These are phyloP conservation scores for Cecropterus lyciades DNA, from an alignment of 1,140 invertebrate genomes.

Conservation along the genomic window DNA sequence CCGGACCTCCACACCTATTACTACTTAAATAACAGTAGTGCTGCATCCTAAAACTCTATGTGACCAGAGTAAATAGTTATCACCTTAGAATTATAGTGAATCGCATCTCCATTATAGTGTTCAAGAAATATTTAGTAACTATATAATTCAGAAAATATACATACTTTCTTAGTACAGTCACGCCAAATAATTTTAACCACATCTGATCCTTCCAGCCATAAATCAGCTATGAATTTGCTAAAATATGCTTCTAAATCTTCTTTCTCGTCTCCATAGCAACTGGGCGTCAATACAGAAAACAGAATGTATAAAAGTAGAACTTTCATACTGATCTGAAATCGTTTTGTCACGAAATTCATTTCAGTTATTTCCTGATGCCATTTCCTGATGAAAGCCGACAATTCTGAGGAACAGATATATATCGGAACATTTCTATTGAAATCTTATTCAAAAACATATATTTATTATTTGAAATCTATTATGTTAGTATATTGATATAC, in stretches of 20 bases:
- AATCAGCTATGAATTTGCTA: conserved; percentile 72
- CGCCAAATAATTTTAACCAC: conserved; percentile 75
- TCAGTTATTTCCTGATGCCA: conserved; percentile 44
- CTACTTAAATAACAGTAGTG: too few species aligned
- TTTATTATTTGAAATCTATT: too few species aligned
- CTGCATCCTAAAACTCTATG: too few species aligned
- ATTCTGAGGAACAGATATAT: background rate
- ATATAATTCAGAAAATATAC: too few species aligned
- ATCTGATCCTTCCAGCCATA: conserved; percentile 78
- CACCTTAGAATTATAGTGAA: too few species aligned
- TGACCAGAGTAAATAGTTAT: too few species aligned
- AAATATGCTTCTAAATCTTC: conserved; percentile 63
- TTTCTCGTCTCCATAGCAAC: conserved; percentile 48
- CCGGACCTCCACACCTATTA: too few species aligned
- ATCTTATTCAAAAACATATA: too few species aligned
- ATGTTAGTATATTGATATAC: too few species aligned
- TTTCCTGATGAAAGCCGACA: conserved; percentile 39
- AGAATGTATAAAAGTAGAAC: conserved; percentile 40
- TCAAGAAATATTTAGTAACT: too few species aligned
- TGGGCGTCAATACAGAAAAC: conserved; percentile 41
- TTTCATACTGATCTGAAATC: conserved; percentile 49
- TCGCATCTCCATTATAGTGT: too few species aligned
- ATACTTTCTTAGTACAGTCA: conserved; percentile 81
- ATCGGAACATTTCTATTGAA: background rate
- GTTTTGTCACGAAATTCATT: conserved; percentile 57